Conservation (phyloP, 1,140 invertebrate species). For the Pentalonia nigronervosa region DNA sequence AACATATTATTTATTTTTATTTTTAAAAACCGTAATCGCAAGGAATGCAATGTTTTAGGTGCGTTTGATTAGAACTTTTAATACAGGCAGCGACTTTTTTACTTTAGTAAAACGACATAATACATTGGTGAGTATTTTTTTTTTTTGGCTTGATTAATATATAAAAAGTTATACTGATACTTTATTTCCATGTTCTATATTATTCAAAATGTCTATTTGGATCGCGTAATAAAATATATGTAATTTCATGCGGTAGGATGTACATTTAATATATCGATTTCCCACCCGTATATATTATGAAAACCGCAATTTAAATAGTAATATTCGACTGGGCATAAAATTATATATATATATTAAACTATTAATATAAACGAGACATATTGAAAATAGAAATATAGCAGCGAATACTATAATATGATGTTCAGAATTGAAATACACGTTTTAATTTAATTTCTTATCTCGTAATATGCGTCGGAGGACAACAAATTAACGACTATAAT, state of each 20-base stretch:
- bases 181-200: not conserved
- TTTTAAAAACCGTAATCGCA: not conserved
- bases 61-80: not conserved
- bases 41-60: too few species aligned
- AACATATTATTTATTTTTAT: not conserved
- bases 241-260: not conserved
- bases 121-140: not conserved
- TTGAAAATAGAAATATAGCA: not conserved
- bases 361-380: not conserved
- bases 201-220: not conserved
- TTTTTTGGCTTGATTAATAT: not conserved
- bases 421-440: not conserved
- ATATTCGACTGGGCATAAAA: not conserved
- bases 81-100: not conserved
- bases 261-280: not conserved
- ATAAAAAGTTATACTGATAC: not conserved
- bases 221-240: not conserved
- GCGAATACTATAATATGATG: not conserved
- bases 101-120: not conserved
- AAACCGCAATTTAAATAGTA: not conserved
- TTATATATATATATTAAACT: not conserved
- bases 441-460: not conserved
- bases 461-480: not conserved
- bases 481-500: not conserved
- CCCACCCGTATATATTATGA: not conserved